Evolutionary conservation across 2,888 invertebrate species (phyloP).

Genomic region (Drosophila formosana): DNA sequence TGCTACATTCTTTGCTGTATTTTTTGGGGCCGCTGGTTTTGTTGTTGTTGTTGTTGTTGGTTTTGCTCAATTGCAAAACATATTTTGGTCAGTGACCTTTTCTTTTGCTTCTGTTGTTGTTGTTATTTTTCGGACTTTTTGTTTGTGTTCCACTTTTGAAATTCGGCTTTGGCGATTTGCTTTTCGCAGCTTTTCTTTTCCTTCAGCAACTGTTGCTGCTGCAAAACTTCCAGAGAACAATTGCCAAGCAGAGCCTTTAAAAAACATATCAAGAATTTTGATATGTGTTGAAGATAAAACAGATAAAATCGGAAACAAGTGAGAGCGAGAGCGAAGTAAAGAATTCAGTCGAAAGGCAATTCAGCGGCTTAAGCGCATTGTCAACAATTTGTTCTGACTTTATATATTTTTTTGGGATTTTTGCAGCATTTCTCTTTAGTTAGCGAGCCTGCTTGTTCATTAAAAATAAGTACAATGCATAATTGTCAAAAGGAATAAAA

Average conservation of each 20-base stretch:
- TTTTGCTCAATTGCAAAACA: slow-evolving; percentile 80
- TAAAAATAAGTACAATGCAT: slow-evolving; percentile 16
- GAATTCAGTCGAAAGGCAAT: slow-evolving; percentile 43
- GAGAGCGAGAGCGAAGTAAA: slow-evolving; percentile 22
- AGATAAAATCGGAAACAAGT: slow-evolving; percentile 67
- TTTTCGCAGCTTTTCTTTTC: slow-evolving; percentile 30
- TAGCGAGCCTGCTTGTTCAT: slow-evolving; percentile 15
- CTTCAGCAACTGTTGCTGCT: slow-evolving; percentile 16
- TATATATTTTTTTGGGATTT: slow-evolving; percentile 4
- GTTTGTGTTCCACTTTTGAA: slow-evolving; percentile 74
- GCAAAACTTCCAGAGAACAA: slow-evolving; percentile 21
- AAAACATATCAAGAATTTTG: slow-evolving; percentile 7
- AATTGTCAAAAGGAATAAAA: slow-evolving; percentile 30
- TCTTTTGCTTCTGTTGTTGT: slow-evolving; percentile 57
- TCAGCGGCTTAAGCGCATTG: slow-evolving; percentile 40
- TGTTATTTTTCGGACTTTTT: slow-evolving; percentile 55
- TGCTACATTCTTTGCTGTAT: slow-evolving; percentile 67
- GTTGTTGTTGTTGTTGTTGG: slow-evolving; percentile 36
- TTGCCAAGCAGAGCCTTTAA: slow-evolving; percentile 22
- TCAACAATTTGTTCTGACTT: slow-evolving; percentile 40
- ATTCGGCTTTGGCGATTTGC: slow-evolving; percentile 50
- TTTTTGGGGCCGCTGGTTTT: slow-evolving; percentile 36
- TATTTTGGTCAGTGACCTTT: slow-evolving; percentile 85
- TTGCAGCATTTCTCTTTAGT: slow-evolving; percentile 13
- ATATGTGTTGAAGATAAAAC: slow-evolving; percentile 38